Evolutionary conservation across 2,797 vertebrate genomes (phyloP).

Genomic region (Peromyscus nudipes): DNA sequence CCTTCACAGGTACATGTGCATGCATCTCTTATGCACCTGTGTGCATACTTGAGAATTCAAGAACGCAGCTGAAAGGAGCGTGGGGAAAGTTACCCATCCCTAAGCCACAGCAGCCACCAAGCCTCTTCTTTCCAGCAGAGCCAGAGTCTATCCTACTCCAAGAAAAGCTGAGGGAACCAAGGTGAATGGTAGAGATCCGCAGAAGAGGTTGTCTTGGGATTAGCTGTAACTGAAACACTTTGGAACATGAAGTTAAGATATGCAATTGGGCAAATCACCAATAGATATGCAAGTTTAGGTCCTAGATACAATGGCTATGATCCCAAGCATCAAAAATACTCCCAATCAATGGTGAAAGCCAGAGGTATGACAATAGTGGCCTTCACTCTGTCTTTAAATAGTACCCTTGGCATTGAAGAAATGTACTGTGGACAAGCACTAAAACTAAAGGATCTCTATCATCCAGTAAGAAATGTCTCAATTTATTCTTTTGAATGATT

Average conservation of each 20-base stretch:
- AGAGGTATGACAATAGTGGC: not conserved
- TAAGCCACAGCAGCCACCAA: not conserved
- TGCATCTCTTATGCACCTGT: too few species aligned
- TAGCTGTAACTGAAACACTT: slow-evolving; percentile 18
- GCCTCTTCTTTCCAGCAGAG: not conserved
- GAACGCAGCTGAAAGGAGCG: not conserved
- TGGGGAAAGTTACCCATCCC: not conserved
- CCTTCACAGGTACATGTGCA: not conserved
- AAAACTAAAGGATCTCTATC: slow-evolving; percentile 69
- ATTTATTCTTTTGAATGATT: slow-evolving; percentile 77
- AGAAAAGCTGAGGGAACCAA: not conserved
- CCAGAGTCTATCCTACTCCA: not conserved
- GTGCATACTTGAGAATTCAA: not conserved
- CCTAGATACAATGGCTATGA: slow-evolving; percentile 24
- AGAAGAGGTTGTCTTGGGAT: not conserved
- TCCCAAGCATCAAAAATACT: slow-evolving; percentile 70
- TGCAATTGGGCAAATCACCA: not conserved
- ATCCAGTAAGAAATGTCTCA: slow-evolving; percentile 60
- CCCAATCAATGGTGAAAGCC: slow-evolving; percentile 54
- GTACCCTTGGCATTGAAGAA: slow-evolving; percentile 67
- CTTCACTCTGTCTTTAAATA: slow-evolving; percentile 75
- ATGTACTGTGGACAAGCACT: slow-evolving; percentile 58
- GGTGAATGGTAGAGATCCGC: not conserved
- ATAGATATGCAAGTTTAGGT: slow-evolving; percentile 19
- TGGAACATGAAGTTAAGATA: slow-evolving; percentile 27